phyloP scores from a whole-genome alignment of 1,140 invertebrate species.

The Arctopsyche grandis region DNA sequence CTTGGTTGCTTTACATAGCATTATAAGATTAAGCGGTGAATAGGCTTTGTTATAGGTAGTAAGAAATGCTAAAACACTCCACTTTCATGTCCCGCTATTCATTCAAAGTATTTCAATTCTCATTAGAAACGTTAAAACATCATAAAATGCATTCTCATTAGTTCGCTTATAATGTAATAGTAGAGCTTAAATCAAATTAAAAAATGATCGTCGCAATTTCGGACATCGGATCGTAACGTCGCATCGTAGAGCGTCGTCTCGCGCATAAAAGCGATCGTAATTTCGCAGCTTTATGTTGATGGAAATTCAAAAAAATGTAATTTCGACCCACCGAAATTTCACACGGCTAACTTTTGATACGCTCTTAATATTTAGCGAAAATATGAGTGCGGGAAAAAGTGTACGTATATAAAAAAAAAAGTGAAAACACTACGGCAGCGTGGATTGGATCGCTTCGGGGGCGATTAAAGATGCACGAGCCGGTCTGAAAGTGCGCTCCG shows the following conservation, averaged over 20 bases:
- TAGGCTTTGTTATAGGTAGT: too few relatives aligned
- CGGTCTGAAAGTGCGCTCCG: slow-evolving; percentile 17
- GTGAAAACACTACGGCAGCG: neutral
- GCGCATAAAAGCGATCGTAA: slow-evolving; percentile 23
- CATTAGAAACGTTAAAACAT: too few relatives aligned
- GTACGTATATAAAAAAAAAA: neutral
- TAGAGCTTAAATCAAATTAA: too few relatives aligned
- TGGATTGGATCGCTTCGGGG: neutral
- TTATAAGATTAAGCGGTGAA: too few relatives aligned
- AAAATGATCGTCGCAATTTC: too few relatives aligned
- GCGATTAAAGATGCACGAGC: slow-evolving; percentile 36
- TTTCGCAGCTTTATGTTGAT: neutral
- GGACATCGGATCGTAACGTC: neutral
- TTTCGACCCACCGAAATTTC: neutral
- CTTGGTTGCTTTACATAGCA: too few relatives aligned
- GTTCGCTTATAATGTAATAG: too few relatives aligned
- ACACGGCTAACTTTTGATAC: slow-evolving; percentile 10
- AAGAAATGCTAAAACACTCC: too few relatives aligned
- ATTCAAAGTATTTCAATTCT: too few relatives aligned
- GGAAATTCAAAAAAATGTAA: neutral
- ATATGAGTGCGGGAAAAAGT: neutral
- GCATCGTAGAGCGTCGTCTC: neutral
- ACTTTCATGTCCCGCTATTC: too few relatives aligned
- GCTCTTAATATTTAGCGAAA: slow-evolving; percentile 25
- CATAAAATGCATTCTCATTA: too few relatives aligned